phyloP scores from a whole-genome alignment of 2,888 invertebrate genomes.

The Thereva nobilitata region DNA sequence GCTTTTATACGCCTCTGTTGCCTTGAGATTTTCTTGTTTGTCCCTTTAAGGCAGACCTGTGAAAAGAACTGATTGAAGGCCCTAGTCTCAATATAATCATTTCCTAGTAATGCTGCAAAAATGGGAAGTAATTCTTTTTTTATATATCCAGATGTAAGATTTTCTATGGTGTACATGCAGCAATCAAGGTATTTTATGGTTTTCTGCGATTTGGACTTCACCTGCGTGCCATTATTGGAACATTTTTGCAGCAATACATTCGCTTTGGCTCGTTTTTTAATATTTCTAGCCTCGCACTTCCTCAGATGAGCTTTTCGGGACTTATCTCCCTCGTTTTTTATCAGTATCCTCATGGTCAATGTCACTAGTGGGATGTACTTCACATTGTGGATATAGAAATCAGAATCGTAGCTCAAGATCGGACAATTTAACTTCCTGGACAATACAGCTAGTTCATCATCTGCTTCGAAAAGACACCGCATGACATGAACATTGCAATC shows the following conservation, averaged over 20 bases:
- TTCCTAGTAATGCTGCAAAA: conserved; percentile 82
- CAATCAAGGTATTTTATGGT: conserved; percentile 62
- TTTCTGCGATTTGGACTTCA: conserved; percentile 34
- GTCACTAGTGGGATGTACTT: conserved; percentile 78
- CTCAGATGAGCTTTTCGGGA: conserved; percentile 40
- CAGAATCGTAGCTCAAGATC: conserved; percentile 90
- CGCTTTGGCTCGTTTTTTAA: conserved; percentile 51
- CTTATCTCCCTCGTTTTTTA: conserved; percentile 43
- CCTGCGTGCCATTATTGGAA: not conserved
- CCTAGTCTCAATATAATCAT: conserved; percentile 78
- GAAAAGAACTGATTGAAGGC: conserved; percentile 70
- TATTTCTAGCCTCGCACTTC: conserved; percentile 49
- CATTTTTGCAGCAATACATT: conserved; percentile 32
- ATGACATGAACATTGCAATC: conserved; percentile 70
- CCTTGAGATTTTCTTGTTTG: conserved; percentile 58
- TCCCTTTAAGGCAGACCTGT: conserved; percentile 53
- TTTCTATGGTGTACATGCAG: conserved; percentile 72
- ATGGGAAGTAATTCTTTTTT: conserved; percentile 73
- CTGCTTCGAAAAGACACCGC: conserved; percentile 86
- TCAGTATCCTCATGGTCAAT: conserved; percentile 61
- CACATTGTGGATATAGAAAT: conserved; percentile 88
- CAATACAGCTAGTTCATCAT: conserved; percentile 82
- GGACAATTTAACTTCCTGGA: conserved; percentile 80
- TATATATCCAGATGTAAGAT: conserved; percentile 69
- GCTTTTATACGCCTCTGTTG: conserved; percentile 72